Evolutionary conservation across 2,113 vertebrate species (phyloP).

Genomic region (Typhlomys cinereus): DNA sequence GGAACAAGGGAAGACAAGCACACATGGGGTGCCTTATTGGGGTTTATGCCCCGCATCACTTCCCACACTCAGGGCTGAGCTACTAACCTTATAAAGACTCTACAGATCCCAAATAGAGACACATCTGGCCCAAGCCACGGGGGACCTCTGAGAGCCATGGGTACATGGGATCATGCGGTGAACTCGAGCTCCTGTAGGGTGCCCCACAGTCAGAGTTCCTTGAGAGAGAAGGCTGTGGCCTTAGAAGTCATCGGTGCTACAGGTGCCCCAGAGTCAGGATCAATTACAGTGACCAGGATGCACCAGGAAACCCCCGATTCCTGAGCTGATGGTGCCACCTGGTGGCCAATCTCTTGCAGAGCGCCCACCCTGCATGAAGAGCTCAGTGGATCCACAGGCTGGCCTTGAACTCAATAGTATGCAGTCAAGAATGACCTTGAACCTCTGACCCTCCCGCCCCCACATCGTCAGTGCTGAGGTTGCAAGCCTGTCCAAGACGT

Average conservation of each 20-base stretch:
- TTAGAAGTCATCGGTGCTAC: background rate
- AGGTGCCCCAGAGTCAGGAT: background rate
- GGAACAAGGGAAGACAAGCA: background rate
- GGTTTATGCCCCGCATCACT: background rate
- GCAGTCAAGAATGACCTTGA: too few relatives aligned
- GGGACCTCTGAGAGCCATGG: too few relatives aligned
- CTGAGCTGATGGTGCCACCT: conserved; percentile 73
- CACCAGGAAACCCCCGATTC: background rate
- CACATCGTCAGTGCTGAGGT: too few relatives aligned
- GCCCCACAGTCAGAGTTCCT: accelerated
- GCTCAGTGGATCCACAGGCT: too few relatives aligned
- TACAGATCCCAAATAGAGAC: background rate
- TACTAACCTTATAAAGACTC: background rate
- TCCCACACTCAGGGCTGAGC: background rate
- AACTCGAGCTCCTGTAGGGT: background rate
- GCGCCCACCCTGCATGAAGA: background rate
- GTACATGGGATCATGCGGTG: background rate
- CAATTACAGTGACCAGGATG: accelerated
- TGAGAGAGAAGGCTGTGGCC: background rate
- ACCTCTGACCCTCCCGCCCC: too few relatives aligned
- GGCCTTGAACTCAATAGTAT: too few relatives aligned
- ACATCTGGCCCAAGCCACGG: too few relatives aligned
- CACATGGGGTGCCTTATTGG: background rate
- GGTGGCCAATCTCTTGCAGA: conserved; percentile 21
- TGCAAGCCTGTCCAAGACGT: too few relatives aligned